Percentiles rank a stretch among this genome's conserved stretches.
Conservation (phyloP, 2,888 invertebrate genomes). For the Cephalotes varians region DNA sequence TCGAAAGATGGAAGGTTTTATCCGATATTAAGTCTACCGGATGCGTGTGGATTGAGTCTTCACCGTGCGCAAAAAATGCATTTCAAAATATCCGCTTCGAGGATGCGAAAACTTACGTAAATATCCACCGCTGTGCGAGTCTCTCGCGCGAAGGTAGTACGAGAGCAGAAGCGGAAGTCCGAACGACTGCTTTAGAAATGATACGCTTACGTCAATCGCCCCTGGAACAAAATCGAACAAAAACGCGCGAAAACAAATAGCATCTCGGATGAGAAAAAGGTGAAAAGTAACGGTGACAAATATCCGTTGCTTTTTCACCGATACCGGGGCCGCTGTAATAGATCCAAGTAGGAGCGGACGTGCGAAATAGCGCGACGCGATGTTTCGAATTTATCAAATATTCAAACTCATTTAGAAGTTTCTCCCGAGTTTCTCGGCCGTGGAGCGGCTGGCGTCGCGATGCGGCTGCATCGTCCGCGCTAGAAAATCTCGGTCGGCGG, state of each 20-base stretch:
- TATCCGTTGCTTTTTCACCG: neutral
- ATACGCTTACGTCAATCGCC: slow-evolving; percentile 14
- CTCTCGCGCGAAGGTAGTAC: neutral
- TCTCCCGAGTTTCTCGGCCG: neutral
- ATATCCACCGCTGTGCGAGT: neutral
- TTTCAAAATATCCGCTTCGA: neutral
- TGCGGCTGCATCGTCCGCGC: neutral
- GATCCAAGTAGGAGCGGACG: slow-evolving; percentile 30
- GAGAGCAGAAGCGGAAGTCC: neutral
- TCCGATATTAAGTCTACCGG: neutral
- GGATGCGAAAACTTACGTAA: neutral
- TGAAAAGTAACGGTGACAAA: neutral
- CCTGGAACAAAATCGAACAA: neutral
- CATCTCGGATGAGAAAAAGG: neutral
- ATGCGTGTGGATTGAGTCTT: neutral
- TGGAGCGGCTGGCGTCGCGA: slow-evolving; percentile 18
- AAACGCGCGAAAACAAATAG: slow-evolving; percentile 1
- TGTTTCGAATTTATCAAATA: slow-evolving; percentile 40
- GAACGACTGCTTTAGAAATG: neutral
- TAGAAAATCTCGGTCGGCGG: slow-evolving; percentile 41
- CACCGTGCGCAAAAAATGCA: neutral
- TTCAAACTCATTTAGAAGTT: slow-evolving; percentile 43
- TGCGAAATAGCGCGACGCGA: slow-evolving; percentile 8
- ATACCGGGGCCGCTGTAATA: neutral
- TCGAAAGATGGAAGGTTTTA: neutral